Percentiles rank a stretch among this genome's conserved stretches.
These are phyloP conservation scores for Hoplodrina blanda DNA, from an alignment of 2,888 invertebrate genomes.

Conservation along the genomic window DNA sequence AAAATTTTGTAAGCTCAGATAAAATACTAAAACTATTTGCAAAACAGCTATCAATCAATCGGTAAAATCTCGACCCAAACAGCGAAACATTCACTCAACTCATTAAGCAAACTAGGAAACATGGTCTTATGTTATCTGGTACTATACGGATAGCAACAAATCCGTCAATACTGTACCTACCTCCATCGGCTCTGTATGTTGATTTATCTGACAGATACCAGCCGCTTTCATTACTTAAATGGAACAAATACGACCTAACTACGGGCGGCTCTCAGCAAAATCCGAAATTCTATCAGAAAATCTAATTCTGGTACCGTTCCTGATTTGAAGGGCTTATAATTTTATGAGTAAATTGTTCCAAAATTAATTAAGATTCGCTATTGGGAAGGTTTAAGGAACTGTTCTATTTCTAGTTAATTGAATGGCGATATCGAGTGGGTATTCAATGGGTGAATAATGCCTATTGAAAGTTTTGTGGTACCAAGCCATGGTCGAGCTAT, in stretches of 20 bases:
- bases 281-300: slow-evolving; percentile 42
- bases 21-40: slow-evolving; percentile 41
- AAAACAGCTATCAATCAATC: slow-evolving; percentile 51
- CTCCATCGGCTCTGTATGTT: slow-evolving; percentile 52
- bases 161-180: slow-evolving; percentile 50
- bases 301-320: slow-evolving; percentile 37
- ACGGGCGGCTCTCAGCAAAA: slow-evolving; percentile 20
- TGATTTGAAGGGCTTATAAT: slow-evolving; percentile 43
- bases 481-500: neutral
- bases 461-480: slow-evolving; percentile 29
- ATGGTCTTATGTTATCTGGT: slow-evolving; percentile 10
- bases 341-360: slow-evolving; percentile 42
- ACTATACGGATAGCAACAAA: slow-evolving; percentile 28
- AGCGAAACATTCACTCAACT: slow-evolving; percentile 46
- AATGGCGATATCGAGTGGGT: slow-evolving; percentile 11
- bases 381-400: slow-evolving; percentile 3
- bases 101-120: slow-evolving; percentile 56
- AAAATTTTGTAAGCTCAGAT: slow-evolving; percentile 3
- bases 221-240: slow-evolving; percentile 64
- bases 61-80: slow-evolving; percentile 25
- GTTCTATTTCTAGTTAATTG: slow-evolving; percentile 37
- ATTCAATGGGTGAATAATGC: slow-evolving; percentile 6
- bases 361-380: slow-evolving; percentile 31
- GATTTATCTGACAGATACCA: slow-evolving; percentile 64
- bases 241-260: slow-evolving; percentile 57